Percentiles rank a stretch among this genome's conserved stretches.
Conservation (phyloP, 2,797 vertebrate species). For the Karalla daura region DNA sequence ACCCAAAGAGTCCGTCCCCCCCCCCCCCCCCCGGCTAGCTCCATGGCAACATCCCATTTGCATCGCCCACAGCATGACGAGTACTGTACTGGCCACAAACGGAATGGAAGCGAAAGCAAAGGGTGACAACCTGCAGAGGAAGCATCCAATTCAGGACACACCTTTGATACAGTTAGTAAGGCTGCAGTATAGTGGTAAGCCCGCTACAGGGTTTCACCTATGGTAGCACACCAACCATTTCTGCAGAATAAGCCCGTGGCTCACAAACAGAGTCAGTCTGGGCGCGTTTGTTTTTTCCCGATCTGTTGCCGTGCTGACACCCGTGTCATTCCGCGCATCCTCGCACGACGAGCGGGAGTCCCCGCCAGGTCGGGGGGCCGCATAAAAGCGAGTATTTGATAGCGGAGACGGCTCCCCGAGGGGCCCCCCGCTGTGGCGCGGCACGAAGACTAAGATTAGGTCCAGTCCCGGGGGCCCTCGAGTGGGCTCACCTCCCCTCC, state of each 20-base stretch:
- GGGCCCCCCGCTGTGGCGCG: conserved; percentile 6
- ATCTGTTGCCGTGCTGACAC: conserved; percentile 33
- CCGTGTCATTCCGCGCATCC: conserved; percentile 44
- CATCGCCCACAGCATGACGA: not conserved
- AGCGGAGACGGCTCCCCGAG: conserved; percentile 22
- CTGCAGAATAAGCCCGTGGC: not conserved
- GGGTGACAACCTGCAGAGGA: not conserved
- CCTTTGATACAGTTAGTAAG: not conserved
- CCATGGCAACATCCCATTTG: conserved; percentile 3
- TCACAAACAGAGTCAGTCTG: not conserved
- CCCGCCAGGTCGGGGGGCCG: conserved; percentile 60
- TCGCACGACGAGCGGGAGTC: conserved; percentile 66
- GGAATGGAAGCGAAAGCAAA: not conserved
- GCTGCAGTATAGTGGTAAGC: not conserved
- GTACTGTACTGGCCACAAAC: not conserved
- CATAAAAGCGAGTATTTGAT: conserved; percentile 46
- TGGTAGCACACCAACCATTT: not conserved
- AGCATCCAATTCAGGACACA: not conserved
- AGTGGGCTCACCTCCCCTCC: conserved; percentile 33
- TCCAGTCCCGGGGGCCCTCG: conserved; percentile 23
- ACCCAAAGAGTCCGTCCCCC: not conserved
- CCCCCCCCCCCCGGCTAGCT: not conserved
- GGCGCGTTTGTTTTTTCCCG: conserved; percentile 10
- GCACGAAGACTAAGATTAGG: conserved; percentile 26
- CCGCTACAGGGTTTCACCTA: not conserved